These are phyloP conservation scores for Chrysogorgia sp. DNA, from an alignment of 92 coral and sea anemone species.

Conservation along the genomic window DNA sequence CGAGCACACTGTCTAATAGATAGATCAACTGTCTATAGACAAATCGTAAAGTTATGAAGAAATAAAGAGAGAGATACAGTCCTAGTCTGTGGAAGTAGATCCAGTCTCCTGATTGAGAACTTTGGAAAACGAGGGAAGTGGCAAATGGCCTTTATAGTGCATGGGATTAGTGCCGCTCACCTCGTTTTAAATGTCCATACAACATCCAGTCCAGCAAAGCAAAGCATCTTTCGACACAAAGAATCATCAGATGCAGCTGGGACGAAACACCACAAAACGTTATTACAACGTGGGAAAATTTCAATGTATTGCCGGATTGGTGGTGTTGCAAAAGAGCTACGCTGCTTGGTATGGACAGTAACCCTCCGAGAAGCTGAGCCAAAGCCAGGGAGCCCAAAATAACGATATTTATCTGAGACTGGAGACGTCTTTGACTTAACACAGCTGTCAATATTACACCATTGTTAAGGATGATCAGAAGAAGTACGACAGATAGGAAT, in stretches of 20 bases:
- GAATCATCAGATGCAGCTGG: conserved; percentile 12
- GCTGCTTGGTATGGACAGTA: conserved; percentile 10
- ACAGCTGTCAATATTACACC: conserved; percentile 16
- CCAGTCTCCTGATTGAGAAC: not conserved
- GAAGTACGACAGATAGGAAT: conserved; percentile 6
- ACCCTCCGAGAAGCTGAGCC: conserved; percentile 39
- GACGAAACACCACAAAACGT: conserved; percentile 21
- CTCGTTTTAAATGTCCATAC: conserved; percentile 21
- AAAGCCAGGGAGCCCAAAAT: conserved; percentile 13
- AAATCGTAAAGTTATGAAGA: no score
- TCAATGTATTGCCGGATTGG: not conserved
- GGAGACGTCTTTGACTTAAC: conserved; percentile 31
- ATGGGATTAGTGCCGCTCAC: not conserved
- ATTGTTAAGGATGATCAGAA: conserved; percentile 27
- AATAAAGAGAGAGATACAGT: no score
- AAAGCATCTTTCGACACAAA: conserved; percentile 17
- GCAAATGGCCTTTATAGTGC: no score
- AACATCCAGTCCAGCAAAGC: not conserved
- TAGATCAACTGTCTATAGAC: no score
- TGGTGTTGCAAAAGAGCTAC: conserved; percentile 17
- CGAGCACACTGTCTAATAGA: no score
- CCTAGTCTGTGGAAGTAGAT: not conserved
- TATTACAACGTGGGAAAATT: conserved; percentile 4
- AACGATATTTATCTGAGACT: conserved; percentile 14
- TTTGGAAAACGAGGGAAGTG: no score